These are phyloP conservation scores for Heterochromis multidens DNA, from an alignment of 2,113 vertebrate genomes.

Conservation along the genomic window DNA sequence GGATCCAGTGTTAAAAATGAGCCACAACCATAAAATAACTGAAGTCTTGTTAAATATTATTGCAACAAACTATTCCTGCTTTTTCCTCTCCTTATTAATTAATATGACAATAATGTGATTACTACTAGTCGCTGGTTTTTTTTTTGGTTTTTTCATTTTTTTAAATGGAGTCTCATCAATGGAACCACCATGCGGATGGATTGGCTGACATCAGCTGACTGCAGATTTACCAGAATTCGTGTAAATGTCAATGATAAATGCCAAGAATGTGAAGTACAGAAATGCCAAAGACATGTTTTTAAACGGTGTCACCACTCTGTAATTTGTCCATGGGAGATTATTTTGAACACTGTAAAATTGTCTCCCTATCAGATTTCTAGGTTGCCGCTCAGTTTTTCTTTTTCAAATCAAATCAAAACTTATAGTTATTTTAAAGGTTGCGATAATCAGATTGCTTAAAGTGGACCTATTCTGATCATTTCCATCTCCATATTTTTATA, in stretches of 20 bases:
- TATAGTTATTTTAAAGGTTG: neutral
- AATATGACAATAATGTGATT: neutral
- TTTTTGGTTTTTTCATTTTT: too few species aligned
- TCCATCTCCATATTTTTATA: neutral
- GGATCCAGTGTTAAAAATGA: neutral
- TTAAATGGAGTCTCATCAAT: neutral
- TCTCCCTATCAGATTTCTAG: too few species aligned
- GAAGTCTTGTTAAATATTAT: neutral
- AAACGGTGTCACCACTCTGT: neutral
- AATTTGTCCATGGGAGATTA: neutral
- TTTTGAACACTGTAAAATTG: neutral
- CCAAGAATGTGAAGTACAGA: too few species aligned
- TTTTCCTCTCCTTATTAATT: too few species aligned
- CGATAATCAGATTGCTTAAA: neutral
- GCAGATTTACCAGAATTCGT: neutral
- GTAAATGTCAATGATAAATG: neutral
- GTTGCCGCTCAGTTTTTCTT: neutral
- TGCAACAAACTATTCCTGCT: neutral
- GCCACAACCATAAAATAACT: neutral
- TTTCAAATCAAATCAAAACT: neutral
- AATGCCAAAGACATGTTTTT: neutral
- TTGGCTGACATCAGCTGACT: neutral
- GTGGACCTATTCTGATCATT: neutral
- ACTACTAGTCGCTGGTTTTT: neutral
- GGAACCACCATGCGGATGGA: neutral